Conservation (phyloP, 1,140 invertebrate genomes). For the Saccostrea echinata region DNA sequence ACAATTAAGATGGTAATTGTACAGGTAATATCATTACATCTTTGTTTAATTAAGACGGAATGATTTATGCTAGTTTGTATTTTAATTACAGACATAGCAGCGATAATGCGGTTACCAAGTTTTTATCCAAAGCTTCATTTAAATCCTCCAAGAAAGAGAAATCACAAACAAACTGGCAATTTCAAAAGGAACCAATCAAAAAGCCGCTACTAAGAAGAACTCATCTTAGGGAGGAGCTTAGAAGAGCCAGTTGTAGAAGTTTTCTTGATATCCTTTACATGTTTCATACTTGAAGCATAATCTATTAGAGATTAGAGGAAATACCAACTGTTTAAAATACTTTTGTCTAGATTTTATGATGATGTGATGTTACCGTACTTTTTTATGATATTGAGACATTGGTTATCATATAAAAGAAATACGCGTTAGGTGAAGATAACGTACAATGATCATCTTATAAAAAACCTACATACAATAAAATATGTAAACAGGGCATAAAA, state of each 20-base stretch:
- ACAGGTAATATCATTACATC: too few relatives aligned
- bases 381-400: too few relatives aligned
- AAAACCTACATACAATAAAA: too few relatives aligned
- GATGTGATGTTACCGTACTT: too few relatives aligned
- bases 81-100: conserved; percentile 56
- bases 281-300: not conserved
- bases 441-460: too few relatives aligned
- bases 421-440: not conserved
- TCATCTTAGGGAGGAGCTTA: conserved; percentile 57
- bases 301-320: too few relatives aligned
- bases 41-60: too few relatives aligned
- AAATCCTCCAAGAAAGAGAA: conserved; percentile 60
- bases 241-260: conserved; percentile 56
- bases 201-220: conserved; percentile 67
- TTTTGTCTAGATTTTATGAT: too few relatives aligned
- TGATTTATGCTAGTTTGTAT: not conserved
- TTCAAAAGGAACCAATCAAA: conserved; percentile 66
- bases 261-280: conserved; percentile 69
- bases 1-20: too few relatives aligned
- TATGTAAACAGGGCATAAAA: too few relatives aligned
- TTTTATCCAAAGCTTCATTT: conserved; percentile 67
- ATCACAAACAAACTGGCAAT: conserved; percentile 61
- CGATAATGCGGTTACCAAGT: conserved; percentile 66
- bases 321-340: too few relatives aligned
- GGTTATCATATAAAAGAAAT: not conserved